A percentile compares a stretch with the other conserved stretches of the same genome.
Evolutionary conservation across 2,797 vertebrate genomes (phyloP).

Genomic region (Acanthiza pusilla): DNA sequence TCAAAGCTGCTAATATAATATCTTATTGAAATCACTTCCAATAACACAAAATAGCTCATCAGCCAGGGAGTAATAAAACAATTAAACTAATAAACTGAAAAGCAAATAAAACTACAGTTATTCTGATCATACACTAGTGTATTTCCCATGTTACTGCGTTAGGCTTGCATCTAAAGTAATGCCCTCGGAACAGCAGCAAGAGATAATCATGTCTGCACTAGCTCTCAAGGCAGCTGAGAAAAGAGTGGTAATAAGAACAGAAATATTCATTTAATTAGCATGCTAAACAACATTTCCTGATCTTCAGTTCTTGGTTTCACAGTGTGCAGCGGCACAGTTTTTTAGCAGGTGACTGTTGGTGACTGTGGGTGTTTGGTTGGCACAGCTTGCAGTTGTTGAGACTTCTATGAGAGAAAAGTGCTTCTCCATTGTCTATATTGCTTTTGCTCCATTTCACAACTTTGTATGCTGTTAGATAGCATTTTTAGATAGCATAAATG

Average conservation of each 20-base stretch:
- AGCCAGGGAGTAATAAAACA: constrained; percentile 35
- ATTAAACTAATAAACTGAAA: constrained; percentile 47
- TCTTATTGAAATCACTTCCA: constrained; percentile 1
- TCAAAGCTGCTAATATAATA: constrained; percentile 29
- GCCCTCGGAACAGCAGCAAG: neutral
- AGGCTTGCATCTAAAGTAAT: neutral
- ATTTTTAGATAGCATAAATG: neutral
- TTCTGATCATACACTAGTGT: neutral
- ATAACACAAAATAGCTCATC: constrained; percentile 15
- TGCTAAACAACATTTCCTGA: neutral
- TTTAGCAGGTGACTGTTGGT: neutral
- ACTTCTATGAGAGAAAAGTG: neutral
- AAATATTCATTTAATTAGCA: neutral
- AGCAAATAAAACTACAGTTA: constrained; percentile 47
- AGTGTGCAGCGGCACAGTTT: neutral
- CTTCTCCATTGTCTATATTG: neutral
- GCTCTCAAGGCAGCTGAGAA: neutral
- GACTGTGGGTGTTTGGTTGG: neutral
- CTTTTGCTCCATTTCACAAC: neutral
- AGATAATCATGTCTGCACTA: neutral
- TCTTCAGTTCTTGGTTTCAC: neutral
- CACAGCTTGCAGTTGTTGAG: neutral
- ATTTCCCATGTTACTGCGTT: neutral
- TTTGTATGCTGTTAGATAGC: neutral
- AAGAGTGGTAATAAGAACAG: neutral